Base-by-base conservation (phyloP, 1,140 invertebrate genomes). In the Lithobius niger region DNA sequence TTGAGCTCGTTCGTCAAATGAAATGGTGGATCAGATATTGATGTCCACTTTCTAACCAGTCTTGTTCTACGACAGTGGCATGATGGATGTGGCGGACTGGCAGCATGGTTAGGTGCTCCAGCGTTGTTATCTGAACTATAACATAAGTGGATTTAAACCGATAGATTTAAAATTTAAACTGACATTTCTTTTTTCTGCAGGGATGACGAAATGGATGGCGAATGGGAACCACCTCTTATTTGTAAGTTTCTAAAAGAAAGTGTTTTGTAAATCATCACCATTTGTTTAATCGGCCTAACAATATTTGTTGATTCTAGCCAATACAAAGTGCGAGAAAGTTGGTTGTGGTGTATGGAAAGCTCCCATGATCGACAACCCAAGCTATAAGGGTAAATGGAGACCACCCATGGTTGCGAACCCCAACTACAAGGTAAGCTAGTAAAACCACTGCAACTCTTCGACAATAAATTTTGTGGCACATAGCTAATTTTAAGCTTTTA, bases 191-290 rank as follows among this genome's bases (percentile, higher is more conserved):
- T 18, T 52, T 52, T 58, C 57, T 28, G 27, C 60, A 81, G 80
- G 81, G 95, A 99, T 73, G 80, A 86, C 47, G 91, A 96, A 60
- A 98, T 98, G 83, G 96, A 99, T 74, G 96, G 96, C 0, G 86
- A 90, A 69, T 99, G 95, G 94, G 96, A 99, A 72, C 82, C 96
- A 18, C 88, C 94, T 0, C 74, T 93, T 51, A 82, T 97, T 27
- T 67, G 71, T 72, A 64, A 63, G 65, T 64, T 52, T 22, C 19
- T 47, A 15, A 6, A 13, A 10, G 15, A 47, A 47, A 10, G 31
- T 36, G 31, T 47, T 18, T 47, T 47, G 22, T 6, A 47, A 47
- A 18, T 13, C 25, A 27, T 26, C 48, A 27, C 3, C 3, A 26
- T 27, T 26, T 26, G 19, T 50, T 50, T 26, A 50, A 6, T 50